These are phyloP conservation scores for Nasonia longicornis DNA, from an alignment of 1,140 invertebrate species.

Conservation along the genomic window DNA sequence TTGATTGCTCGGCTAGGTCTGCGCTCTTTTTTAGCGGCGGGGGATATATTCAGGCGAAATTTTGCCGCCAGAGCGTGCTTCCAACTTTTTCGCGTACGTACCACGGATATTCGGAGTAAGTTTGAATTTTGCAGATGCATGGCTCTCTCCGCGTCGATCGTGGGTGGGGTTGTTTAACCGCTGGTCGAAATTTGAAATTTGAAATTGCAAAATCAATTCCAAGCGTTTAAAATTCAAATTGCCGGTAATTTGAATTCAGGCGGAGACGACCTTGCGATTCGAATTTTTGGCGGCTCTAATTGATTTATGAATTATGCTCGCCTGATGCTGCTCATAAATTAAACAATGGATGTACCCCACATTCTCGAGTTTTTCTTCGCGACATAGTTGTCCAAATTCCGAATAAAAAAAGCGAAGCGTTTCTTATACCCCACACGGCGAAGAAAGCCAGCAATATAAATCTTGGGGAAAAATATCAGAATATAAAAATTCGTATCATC, in stretches of 20 bases:
- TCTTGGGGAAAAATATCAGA: background rate
- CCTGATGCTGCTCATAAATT: background rate
- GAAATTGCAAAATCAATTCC: background rate
- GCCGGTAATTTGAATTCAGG: background rate
- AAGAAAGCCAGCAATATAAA: background rate
- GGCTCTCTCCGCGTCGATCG: background rate
- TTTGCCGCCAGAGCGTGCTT: background rate
- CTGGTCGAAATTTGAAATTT: background rate
- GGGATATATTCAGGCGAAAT: background rate
- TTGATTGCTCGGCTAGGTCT: background rate
- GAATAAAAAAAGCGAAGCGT: too few relatives aligned
- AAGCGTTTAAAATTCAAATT: background rate
- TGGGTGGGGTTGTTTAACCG: too few relatives aligned
- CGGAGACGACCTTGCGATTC: background rate
- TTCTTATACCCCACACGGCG: too few relatives aligned
- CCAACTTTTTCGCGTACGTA: background rate
- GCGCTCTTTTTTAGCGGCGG: background rate
- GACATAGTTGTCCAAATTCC: too few relatives aligned
- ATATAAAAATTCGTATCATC: conserved; percentile 27
- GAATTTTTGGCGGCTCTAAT: background rate
- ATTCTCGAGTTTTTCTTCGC: too few relatives aligned
- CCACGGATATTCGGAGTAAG: background rate
- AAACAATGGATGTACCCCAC: too few relatives aligned
- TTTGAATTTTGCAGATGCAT: background rate
- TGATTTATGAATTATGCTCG: background rate